Conservation (phyloP, 2,888 invertebrate species). For the Coenonympha glycerion region DNA sequence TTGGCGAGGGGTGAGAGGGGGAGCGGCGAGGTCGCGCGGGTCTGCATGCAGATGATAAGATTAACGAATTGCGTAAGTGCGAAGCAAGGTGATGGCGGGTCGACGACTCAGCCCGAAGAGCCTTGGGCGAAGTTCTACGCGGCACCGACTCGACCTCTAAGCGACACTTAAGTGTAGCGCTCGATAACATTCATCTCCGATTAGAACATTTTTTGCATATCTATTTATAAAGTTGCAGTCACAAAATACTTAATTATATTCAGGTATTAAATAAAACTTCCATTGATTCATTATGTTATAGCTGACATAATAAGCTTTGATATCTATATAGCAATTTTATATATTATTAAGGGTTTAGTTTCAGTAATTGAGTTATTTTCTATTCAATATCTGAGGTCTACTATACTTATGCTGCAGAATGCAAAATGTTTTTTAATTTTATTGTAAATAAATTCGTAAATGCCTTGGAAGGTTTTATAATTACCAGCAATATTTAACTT, state of each 20-base stretch:
- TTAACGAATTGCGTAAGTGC: constrained; percentile 73
- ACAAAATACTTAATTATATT: neutral
- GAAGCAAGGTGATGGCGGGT: constrained; percentile 72
- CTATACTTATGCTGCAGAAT: neutral
- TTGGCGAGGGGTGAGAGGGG: constrained; percentile 60
- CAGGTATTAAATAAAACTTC: neutral
- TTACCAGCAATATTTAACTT: constrained; percentile 1
- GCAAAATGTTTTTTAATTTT: constrained; percentile 7
- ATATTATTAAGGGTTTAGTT: too few species aligned
- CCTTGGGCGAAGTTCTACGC: constrained; percentile 65
- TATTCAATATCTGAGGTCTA: neutral
- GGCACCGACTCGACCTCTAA: constrained; percentile 58
- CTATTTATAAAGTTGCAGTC: neutral
- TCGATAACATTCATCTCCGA: constrained; percentile 27
- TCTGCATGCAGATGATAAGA: constrained; percentile 72
- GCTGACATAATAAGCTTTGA: too few species aligned
- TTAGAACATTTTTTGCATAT: constrained; percentile 9
- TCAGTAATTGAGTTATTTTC: neutral
- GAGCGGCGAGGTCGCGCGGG: constrained; percentile 57
- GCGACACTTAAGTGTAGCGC: constrained; percentile 47
- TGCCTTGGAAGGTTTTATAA: constrained; percentile 4
- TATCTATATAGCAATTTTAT: too few species aligned
- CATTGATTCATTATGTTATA: neutral
- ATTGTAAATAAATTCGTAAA: neutral
- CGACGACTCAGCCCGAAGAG: constrained; percentile 63